Evolutionary conservation across 2,888 invertebrate genomes (phyloP), one percentile per base, ranked within the genome.

Genomic region (Polydrusus cervinus): DNA sequence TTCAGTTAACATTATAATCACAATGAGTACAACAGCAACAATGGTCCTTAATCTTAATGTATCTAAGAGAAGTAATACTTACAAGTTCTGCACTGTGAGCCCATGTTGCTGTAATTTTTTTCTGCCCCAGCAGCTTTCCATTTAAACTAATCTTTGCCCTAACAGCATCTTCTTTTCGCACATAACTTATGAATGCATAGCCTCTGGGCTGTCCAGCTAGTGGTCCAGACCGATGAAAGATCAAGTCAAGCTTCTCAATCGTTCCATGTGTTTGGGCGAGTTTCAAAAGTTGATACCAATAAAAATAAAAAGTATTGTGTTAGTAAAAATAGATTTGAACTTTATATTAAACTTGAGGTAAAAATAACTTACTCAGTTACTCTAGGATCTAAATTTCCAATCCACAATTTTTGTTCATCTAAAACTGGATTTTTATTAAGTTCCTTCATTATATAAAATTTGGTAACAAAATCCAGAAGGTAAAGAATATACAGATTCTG

Each of bases 241-340:
- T 91, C 89, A 97, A 94, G 89, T 98, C 97, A 89, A 97, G 97
- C 92, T 97, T 97, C 89, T 96, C 95, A 85, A 97, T 94, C 86
- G 91, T 90, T 87, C 97, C 97, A 91, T 95, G 94, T 91, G 94
- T 94, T 92, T 97, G 96, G 89, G 96, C 92, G 89, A 97, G 92
- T 95, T 97, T 97, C 89, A 98, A 90, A 90, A 98, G 92, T 92
- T 96, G 94, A 93, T 93, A 96, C 96, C 96, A 90, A 93, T 95
- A 93, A 91, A 89, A 84, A 89, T 34, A 87, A 78, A 81, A 80
- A 74, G 65, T 57, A 66, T 75, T 61, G 75, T 78, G 75, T 80
- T 77, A 79, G 79, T 81, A 78, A 43, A 40, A 47, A 73, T 8
- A 20, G 45, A 20, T 20, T 20, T 10, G 14, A 43, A 14, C 1